Evolutionary conservation across 2,113 vertebrate genomes (phyloP).

Genomic region (Carassius carassius): DNA sequence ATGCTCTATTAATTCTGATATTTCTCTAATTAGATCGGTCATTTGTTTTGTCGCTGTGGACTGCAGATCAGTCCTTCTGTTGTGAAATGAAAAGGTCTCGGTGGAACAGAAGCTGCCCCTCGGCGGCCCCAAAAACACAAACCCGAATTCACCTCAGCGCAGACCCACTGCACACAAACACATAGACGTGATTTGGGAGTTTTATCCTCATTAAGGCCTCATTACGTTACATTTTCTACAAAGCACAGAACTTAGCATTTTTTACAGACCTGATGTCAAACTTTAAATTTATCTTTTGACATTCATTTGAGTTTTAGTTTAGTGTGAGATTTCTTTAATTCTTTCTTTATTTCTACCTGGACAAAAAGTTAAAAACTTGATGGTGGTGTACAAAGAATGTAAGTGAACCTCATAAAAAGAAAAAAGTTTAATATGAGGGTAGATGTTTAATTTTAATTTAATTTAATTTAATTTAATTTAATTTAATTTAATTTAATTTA

Average conservation of each 20-base stretch:
- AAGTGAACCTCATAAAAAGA: background rate
- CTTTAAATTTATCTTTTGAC: background rate
- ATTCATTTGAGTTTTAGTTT: no score
- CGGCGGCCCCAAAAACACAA: conserved; percentile 19
- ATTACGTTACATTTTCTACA: background rate
- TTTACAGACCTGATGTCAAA: background rate
- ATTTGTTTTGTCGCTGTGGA: conserved; percentile 50
- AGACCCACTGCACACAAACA: conserved; percentile 12
- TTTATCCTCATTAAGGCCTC: background rate
- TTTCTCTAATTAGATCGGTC: conserved; percentile 67
- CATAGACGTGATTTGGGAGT: background rate
- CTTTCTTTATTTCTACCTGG: background rate
- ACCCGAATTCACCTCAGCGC: conserved; percentile 29
- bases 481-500: no score
- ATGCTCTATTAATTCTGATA: conserved; percentile 73
- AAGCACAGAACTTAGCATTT: background rate
- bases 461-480: no score
- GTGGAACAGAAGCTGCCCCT: conserved; percentile 45
- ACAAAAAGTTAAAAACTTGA: background rate
- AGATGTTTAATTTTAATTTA: no score
- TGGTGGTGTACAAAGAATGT: background rate
- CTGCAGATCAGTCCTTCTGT: conserved; percentile 27
- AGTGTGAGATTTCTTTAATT: background rate
- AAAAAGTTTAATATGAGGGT: no score
- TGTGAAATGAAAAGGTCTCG: conserved; percentile 46